phyloP scores from a whole-genome alignment of 2,113 vertebrate species.

The Prionailurus bengalensis region DNA sequence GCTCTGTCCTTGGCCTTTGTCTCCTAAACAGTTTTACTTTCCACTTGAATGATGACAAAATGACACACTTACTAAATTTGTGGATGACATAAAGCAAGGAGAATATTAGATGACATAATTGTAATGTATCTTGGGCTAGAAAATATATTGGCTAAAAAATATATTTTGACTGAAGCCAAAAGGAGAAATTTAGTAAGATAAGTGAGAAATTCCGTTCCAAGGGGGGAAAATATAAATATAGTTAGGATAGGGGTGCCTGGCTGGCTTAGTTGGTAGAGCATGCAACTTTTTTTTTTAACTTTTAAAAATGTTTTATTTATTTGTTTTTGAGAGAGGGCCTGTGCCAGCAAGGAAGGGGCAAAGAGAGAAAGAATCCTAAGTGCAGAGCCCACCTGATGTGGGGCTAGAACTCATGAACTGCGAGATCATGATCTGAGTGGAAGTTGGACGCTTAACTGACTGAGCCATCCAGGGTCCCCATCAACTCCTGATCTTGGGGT shows the following conservation, averaged over 20 bases:
- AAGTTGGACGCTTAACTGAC: too few relatives aligned
- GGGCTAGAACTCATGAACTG: too few relatives aligned
- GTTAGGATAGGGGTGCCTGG: neutral
- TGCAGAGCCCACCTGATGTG: too few relatives aligned
- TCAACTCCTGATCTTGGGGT: neutral
- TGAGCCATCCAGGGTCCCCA: too few relatives aligned
- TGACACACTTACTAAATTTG: neutral
- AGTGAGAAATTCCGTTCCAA: constrained; percentile 1
- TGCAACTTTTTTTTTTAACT: neutral
- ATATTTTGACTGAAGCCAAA: neutral
- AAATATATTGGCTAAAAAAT: constrained; percentile 9
- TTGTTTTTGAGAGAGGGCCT: too few relatives aligned
- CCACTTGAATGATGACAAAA: neutral
- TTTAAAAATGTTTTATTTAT: too few relatives aligned
- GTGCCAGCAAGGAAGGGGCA: too few relatives aligned
- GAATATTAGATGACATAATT: neutral
- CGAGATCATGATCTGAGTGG: too few relatives aligned
- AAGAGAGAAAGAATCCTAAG: too few relatives aligned
- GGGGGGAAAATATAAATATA: neutral
- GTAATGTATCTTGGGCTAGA: neutral
- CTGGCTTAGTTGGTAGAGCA: neutral
- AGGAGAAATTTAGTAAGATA: neutral
- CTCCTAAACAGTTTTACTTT: constrained; percentile 12
- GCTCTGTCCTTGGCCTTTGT: neutral
- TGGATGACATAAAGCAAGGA: neutral